phyloP scores from a whole-genome alignment of 2,113 vertebrate genomes.

The Perccottus glenii region DNA sequence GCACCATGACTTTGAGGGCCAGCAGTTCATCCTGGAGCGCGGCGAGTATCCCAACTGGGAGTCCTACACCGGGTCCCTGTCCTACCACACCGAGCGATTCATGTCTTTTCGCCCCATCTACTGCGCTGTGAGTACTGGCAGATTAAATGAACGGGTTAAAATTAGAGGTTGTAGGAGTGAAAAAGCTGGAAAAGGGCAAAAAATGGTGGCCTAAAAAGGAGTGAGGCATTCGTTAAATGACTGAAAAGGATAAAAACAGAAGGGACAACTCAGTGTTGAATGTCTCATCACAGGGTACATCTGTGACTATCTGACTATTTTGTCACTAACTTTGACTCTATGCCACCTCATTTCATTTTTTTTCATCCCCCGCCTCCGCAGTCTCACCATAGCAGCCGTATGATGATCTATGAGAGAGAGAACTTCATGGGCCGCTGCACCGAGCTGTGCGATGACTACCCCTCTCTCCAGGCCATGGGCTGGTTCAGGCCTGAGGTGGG shows the following conservation, averaged over 20 bases:
- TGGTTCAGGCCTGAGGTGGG: constrained; percentile 81
- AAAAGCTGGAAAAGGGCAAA: neutral
- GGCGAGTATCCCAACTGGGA: constrained; percentile 94
- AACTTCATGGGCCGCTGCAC: constrained; percentile 81
- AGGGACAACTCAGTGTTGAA: neutral
- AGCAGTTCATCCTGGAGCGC: constrained; percentile 94
- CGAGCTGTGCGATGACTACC: constrained; percentile 83
- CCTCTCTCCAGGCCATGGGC: constrained; percentile 84
- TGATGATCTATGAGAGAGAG: constrained; percentile 82
- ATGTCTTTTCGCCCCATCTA: constrained; percentile 84
- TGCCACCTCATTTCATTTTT: neutral
- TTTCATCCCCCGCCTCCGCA: constrained; percentile 22
- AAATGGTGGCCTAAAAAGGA: neutral
- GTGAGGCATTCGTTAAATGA: constrained; percentile 21
- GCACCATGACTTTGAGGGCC: constrained; percentile 93
- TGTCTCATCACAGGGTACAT: neutral
- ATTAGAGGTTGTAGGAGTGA: neutral
- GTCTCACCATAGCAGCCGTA: constrained; percentile 83
- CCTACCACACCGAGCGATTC: constrained; percentile 83
- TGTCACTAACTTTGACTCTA: neutral
- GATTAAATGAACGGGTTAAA: neutral
- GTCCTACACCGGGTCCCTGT: constrained; percentile 84
- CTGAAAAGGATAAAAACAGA: constrained; percentile 37
- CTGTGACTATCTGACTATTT: constrained; percentile 1
- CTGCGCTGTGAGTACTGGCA: constrained; percentile 79